Evolutionary conservation across 53 echinoderm and acorn worm species (phyloP).

Genomic region (Henricia sp.): DNA sequence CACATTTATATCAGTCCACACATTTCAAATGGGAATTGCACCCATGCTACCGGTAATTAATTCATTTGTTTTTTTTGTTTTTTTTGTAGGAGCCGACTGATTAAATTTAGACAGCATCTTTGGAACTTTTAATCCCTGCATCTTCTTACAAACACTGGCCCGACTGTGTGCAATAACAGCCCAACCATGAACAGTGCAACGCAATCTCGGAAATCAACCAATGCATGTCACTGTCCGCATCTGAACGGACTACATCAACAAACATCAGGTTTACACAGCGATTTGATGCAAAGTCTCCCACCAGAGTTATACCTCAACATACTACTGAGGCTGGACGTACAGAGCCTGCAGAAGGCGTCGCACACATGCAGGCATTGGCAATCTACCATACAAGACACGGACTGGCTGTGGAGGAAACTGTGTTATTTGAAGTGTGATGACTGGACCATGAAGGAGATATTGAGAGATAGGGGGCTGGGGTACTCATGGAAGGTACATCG

Average conservation of each 20-base stretch:
- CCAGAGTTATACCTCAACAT: slow-evolving; percentile 70
- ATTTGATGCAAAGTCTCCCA: slow-evolving; percentile 65
- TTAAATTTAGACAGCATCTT: too few relatives aligned
- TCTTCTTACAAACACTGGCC: too few relatives aligned
- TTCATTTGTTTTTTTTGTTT: too few relatives aligned
- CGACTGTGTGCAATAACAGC: too few relatives aligned
- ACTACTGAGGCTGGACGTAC: slow-evolving; percentile 58
- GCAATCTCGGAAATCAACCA: not conserved
- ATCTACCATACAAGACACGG: slow-evolving; percentile 72
- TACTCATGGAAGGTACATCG: slow-evolving; percentile 78
- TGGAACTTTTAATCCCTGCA: too few relatives aligned
- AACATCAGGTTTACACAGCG: not conserved
- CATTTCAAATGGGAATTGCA: too few relatives aligned
- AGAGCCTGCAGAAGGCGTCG: slow-evolving; percentile 56
- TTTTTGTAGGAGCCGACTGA: too few relatives aligned
- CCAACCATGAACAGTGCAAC: not conserved
- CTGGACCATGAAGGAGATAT: slow-evolving; percentile 53
- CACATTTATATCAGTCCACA: too few relatives aligned
- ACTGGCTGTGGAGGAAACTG: slow-evolving; percentile 75
- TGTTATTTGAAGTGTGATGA: slow-evolving; percentile 72
- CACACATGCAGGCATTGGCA: slow-evolving; percentile 74
- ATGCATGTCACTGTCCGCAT: not conserved
- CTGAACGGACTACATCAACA: not conserved
- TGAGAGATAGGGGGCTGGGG: slow-evolving; percentile 69
- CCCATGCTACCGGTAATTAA: too few relatives aligned